Percentiles rank a stretch among this genome's conserved stretches.
phyloP scores from a whole-genome alignment of 2,888 invertebrate genomes.

The Byasa hedistus region DNA sequence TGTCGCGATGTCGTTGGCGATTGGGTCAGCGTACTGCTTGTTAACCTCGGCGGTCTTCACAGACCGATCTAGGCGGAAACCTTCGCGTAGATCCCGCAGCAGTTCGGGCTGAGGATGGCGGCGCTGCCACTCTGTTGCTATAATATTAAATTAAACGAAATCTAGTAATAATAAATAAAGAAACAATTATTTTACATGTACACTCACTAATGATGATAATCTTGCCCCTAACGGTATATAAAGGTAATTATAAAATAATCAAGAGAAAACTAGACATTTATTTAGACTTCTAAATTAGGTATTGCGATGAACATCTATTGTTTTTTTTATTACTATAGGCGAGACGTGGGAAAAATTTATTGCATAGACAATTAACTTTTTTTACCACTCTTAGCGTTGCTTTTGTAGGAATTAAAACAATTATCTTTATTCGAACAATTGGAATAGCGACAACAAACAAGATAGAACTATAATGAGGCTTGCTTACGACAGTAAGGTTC shows the following conservation, averaged over 20 bases:
- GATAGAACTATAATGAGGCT: not conserved
- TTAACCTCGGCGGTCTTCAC: conserved; percentile 29
- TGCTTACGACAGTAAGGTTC: conserved; percentile 79
- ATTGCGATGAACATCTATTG: no score
- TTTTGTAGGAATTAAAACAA: no score
- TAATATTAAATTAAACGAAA: not conserved
- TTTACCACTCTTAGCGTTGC: no score
- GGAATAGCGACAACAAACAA: not conserved
- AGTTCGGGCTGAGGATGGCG: conserved; percentile 51
- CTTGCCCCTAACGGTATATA: no score
- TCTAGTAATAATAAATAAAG: no score
- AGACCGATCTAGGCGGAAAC: conserved; percentile 47
- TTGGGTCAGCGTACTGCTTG: conserved; percentile 51
- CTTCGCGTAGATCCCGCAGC: conserved; percentile 53
- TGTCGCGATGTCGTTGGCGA: conserved; percentile 30
- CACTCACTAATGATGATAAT: no score
- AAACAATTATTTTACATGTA: not conserved
- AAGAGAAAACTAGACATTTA: no score
- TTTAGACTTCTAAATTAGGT: no score
- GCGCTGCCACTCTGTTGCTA: conserved; percentile 58
- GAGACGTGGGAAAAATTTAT: no score
- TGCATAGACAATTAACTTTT: no score
- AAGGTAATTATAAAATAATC: not conserved
- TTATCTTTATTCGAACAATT: not conserved
- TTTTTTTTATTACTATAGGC: no score